Evolutionary conservation across 2,113 vertebrate genomes (phyloP).

Genomic region (Halichoerus grypus): DNA sequence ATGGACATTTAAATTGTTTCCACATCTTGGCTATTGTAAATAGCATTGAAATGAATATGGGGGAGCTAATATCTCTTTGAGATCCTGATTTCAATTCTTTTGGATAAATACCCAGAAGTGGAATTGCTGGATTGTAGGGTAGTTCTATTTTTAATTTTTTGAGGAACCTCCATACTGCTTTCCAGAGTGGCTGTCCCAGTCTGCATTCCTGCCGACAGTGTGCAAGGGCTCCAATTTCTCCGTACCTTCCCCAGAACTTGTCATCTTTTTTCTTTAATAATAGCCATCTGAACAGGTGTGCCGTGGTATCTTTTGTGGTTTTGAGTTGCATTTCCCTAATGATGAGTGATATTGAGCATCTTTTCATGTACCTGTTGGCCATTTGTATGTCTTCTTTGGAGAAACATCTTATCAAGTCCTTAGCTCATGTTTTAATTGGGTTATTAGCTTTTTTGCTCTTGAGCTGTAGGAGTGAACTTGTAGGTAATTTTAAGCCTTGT

Average conservation of each 20-base stretch:
- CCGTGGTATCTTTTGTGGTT: neutral
- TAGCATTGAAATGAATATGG: neutral
- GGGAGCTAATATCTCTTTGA: neutral
- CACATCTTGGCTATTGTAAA: neutral
- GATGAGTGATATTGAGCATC: neutral
- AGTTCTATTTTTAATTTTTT: neutral
- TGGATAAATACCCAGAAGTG: neutral
- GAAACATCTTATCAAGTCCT: neutral
- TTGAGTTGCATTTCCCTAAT: neutral
- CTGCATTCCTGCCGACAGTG: neutral
- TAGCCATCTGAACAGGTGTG: neutral
- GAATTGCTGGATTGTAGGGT: neutral
- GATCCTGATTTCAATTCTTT: neutral
- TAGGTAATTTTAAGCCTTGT: neutral
- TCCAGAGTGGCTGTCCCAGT: neutral
- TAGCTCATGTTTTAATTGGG: neutral
- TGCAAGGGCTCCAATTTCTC: neutral
- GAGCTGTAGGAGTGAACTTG: neutral
- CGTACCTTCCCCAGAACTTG: fast-evolving
- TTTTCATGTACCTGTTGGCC: neutral
- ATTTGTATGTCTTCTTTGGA: neutral
- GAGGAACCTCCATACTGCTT: neutral
- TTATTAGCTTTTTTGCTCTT: neutral
- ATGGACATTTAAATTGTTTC: neutral
- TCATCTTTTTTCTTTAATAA: neutral